Base-by-base conservation (phyloP, 2,113 vertebrate species). In the Scytalopus superciliaris region DNA sequence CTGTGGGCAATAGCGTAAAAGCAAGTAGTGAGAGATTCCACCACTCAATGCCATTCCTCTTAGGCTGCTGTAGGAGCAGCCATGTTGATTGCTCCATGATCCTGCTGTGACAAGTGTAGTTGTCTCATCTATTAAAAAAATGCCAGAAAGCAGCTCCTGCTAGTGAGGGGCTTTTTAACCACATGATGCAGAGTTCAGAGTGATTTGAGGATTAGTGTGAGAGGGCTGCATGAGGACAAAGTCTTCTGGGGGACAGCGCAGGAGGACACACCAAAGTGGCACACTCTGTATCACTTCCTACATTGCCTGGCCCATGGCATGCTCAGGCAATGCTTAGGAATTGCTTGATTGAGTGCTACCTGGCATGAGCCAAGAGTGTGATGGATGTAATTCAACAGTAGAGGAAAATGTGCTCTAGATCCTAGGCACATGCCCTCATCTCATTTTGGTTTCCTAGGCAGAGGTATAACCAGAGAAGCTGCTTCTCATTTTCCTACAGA, bases 301-400 rank as follows among this genome's bases (percentile, higher is more conserved):
- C 0, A 0, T 16, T 68, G 37, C 23, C 52, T 50, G 79, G 28
- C 28, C 47, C 27, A 28, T 35, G 23, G 27, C 30, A 53, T 0
- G 0, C 6, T 70, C 62, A 81, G 68, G 55, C 35, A 74, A 14
- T 7, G 49, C 37, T 63, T 30, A 73, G 44, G 35, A 80, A 39
- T 30, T 63, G 31, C 27, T 49, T 18, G 9, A 28, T 3, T 42
- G 80, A 68, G 24, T 13, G 47, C 23, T 69, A 21, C 49, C 64
- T 52, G 59, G 44, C 44, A 60, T 0, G 7, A 91, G 22, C 14
- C 24, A 19, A 80, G 44, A 55, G 15, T 21, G 4, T 4, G n/a
- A 27, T 23, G 44, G 30, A 28, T 2, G 1, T 27, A 80, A 49
- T 56, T 91, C 27, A 68, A 21, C 18, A 52, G 35, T 16, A 53